Evolutionary conservation across 2,797 vertebrate species (phyloP), one percentile per base, ranked within the genome.

Genomic region (Pipistrellus pipistrellus): DNA sequence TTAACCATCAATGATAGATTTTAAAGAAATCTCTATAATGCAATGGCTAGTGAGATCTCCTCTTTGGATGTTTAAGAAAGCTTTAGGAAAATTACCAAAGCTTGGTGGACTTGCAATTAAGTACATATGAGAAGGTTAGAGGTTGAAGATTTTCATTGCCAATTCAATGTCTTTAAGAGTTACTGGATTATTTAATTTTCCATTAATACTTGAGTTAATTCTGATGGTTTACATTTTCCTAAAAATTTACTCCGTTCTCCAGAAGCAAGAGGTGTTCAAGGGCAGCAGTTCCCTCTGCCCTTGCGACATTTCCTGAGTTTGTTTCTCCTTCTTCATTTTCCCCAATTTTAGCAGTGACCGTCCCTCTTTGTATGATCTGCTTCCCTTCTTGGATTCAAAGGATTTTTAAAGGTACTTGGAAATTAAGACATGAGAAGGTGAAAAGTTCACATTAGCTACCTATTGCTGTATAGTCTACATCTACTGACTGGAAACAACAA

Each of bases 101-200:
- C 35, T 53, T 68, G 41, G 7, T 59, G 4, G 64, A 85, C 69
- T 94, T 69, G 66, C 23, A 30, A 35, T 73, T 83, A 86, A 82
- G 10, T 59, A 18, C n/a, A 73, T 25, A 11, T 83, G 27, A 17
- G 57, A 75, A 76, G 21, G 12, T 30, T 75, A 15, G 23, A 11
- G 1, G 32, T 23, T 91, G 15, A 23, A 89, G 23, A 83, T 57
- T 57, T 73, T 57, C 66, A 69, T 80, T 62, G 77, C n/a, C 57
- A 85, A 62, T 53, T 27, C 14, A 73, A 75, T 35, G 18, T 15
- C 32, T 73, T 84, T 81, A 73, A 68, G 44, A 89, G 80, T 85
- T 87, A 53, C 17, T 84, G 64, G 62, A 90, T 77, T 88, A 75
- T 12, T 78, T 66, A 53, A 69, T 62, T 93, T 90, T 84, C 9